phyloP scores from a whole-genome alignment of 1,140 invertebrate genomes.

The Apis mellifera region DNA sequence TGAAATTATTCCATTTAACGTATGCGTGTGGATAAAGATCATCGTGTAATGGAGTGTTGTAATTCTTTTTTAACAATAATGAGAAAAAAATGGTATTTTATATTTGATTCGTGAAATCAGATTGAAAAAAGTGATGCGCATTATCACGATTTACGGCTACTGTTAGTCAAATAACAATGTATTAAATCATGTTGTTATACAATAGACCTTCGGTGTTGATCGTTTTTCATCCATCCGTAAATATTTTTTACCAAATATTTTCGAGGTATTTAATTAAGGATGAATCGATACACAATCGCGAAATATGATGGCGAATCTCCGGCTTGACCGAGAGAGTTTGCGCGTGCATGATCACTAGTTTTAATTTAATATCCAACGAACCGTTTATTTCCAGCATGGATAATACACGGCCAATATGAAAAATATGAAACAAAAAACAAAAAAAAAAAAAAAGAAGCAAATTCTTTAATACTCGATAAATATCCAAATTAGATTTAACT shows the following conservation, averaged over 20 bases:
- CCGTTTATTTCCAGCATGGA: not conserved
- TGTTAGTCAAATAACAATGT: no score
- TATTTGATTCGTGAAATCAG: no score
- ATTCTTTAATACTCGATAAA: not conserved
- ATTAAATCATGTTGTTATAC: no score
- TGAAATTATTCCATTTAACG: no score
- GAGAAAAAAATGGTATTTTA: no score
- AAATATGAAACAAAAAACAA: not conserved
- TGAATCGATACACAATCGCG: not conserved
- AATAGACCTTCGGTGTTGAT: not conserved
- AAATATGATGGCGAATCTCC: not conserved
- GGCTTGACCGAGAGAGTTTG: not conserved
- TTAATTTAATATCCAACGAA: slow-evolving; percentile 3
- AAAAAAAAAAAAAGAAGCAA: no score
- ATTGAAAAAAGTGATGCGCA: no score
- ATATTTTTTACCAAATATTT: not conserved
- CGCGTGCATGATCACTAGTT: not conserved
- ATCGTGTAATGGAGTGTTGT: no score
- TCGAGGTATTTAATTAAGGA: not conserved
- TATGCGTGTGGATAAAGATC: no score
- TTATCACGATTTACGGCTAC: no score
- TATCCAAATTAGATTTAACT: not conserved
- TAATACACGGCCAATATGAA: not conserved
- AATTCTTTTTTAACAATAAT: no score
- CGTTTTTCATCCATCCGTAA: not conserved